These are phyloP conservation scores for Papilio elwesi DNA, from an alignment of 2,888 invertebrate genomes.

Conservation along the genomic window DNA sequence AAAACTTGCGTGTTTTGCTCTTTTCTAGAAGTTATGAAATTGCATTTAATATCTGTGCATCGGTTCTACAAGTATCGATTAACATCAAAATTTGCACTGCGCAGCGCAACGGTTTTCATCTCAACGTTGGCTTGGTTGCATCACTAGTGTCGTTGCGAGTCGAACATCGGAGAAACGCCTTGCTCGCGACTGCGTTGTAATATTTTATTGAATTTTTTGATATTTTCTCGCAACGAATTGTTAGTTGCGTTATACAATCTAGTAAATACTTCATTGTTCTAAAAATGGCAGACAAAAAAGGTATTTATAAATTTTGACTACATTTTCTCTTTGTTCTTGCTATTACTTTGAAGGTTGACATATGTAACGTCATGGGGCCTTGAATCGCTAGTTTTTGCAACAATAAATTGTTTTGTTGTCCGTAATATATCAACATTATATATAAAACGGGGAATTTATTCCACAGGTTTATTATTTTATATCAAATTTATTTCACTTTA, in stretches of 20 bases:
- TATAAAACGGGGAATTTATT: conserved; percentile 28
- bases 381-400: conserved; percentile 45
- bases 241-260: conserved; percentile 58
- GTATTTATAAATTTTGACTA: conserved; percentile 75
- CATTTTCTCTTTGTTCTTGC: conserved; percentile 73
- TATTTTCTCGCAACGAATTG: conserved; percentile 52
- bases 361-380: conserved; percentile 75
- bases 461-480: conserved; percentile 11
- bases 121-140: conserved; percentile 38
- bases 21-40: neutral
- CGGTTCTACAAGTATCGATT: conserved; percentile 34
- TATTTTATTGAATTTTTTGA: conserved; percentile 57
- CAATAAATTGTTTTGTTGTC: conserved; percentile 29
- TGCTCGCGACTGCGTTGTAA: conserved; percentile 66
- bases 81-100: conserved; percentile 19
- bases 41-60: conserved; percentile 26
- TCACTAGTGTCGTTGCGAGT: conserved; percentile 64
- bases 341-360: conserved; percentile 67
- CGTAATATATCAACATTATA: conserved; percentile 24
- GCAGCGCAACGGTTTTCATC: conserved; percentile 24
- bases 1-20: neutral
- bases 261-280: conserved; percentile 63
- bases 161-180: conserved; percentile 56
- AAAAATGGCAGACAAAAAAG: conserved; percentile 84
- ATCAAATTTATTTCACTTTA: conserved; percentile 21